Evolutionary conservation across 2,888 invertebrate species (phyloP).

Genomic region (Trichopoda pennipes): DNA sequence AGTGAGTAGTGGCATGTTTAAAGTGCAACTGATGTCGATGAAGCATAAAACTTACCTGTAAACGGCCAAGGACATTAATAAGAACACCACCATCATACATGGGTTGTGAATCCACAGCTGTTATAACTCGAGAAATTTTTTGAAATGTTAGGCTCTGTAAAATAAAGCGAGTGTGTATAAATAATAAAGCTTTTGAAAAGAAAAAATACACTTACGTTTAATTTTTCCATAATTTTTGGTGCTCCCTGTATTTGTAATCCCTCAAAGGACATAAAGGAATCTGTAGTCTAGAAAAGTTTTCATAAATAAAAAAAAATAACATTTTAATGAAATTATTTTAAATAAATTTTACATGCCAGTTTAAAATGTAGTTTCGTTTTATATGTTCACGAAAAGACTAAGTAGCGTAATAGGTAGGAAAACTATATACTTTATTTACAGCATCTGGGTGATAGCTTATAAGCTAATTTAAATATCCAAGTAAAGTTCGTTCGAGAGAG

Average conservation of each 20-base stretch:
- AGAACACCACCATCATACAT: constrained; percentile 98
- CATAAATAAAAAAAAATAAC: neutral
- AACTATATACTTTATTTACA: too few relatives aligned
- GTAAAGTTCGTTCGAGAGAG: too few relatives aligned
- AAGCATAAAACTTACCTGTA: constrained; percentile 86
- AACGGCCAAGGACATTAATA: constrained; percentile 96
- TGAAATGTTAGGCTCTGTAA: constrained; percentile 92
- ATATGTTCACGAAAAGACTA: too few relatives aligned
- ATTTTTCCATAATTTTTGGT: constrained; percentile 96
- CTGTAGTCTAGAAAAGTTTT: constrained; percentile 85
- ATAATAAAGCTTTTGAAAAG: neutral
- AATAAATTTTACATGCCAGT: too few relatives aligned
- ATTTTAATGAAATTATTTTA: too few relatives aligned
- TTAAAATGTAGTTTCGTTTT: too few relatives aligned
- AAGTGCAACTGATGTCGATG: neutral
- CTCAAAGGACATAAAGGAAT: constrained; percentile 98
- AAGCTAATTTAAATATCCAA: too few relatives aligned
- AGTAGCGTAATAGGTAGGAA: too few relatives aligned
- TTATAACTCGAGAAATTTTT: constrained; percentile 95
- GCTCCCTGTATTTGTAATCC: constrained; percentile 96
- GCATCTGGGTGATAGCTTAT: too few relatives aligned
- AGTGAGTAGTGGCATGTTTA: constrained; percentile 14
- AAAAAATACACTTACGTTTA: constrained; percentile 86
- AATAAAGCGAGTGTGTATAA: neutral
- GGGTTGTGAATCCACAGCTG: constrained; percentile 98